phyloP scores from a whole-genome alignment of 2,113 vertebrate genomes.

The Sapayoa aenigma region DNA sequence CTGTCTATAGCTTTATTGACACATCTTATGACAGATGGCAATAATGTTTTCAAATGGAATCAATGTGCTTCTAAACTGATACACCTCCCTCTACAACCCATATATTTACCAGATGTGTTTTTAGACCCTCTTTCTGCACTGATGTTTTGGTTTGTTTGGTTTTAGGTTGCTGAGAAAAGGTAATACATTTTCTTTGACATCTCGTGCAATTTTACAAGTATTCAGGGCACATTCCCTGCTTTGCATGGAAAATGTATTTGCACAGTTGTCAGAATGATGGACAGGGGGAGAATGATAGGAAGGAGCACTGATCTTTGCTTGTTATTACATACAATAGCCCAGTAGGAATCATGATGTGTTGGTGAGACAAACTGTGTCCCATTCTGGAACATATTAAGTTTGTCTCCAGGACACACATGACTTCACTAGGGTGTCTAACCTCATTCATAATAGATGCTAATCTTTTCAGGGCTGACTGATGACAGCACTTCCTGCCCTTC shows the following conservation, averaged over 20 bases:
- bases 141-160: constrained; percentile 59
- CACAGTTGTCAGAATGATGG: constrained; percentile 91
- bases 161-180: constrained; percentile 70
- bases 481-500: constrained; percentile 96
- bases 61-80: constrained; percentile 1
- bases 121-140: constrained; percentile 34
- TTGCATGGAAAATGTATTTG: constrained; percentile 89
- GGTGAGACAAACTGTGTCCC: constrained; percentile 88
- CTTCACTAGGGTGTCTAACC: constrained; percentile 91
- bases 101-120: constrained; percentile 22
- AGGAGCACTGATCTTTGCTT: constrained; percentile 75
- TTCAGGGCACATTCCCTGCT: constrained; percentile 76
- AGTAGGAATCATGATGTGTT: constrained; percentile 81
- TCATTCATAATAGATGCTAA: constrained; percentile 98
- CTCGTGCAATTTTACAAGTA: constrained; percentile 71
- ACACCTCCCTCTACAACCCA: not conserved
- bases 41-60: constrained; percentile 59
- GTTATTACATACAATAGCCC: constrained; percentile 88
- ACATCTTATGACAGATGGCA: constrained; percentile 43
- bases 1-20: constrained; percentile 16
- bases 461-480: constrained; percentile 97
- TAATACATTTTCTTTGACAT: constrained; percentile 71
- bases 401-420: constrained; percentile 96
- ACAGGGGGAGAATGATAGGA: constrained; percentile 80
- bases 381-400: constrained; percentile 95